A percentile compares a stretch with the other conserved stretches of the same genome.
These are phyloP conservation scores for Brachionus paranguensis DNA, from an alignment of 1,140 invertebrate species.

Conservation along the genomic window DNA sequence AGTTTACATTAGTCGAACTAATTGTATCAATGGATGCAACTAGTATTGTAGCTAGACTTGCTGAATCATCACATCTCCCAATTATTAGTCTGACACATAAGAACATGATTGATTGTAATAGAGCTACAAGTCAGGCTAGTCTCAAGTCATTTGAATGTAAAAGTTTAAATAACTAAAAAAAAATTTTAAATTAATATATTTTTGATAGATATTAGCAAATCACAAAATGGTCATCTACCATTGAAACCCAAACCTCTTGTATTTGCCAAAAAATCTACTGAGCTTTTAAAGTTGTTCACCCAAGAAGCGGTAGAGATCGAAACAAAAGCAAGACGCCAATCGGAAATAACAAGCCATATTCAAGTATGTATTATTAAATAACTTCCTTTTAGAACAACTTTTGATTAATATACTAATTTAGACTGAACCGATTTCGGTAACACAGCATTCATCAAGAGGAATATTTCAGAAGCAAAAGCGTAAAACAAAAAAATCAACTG, in stretches of 20 bases:
- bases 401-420: background rate
- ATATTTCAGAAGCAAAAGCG: slow-evolving; percentile 30
- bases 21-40: background rate
- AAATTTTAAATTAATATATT: background rate
- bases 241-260: slow-evolving; percentile 27
- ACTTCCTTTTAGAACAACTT: no score
- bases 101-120: background rate
- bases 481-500: slow-evolving; percentile 35
- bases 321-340: background rate
- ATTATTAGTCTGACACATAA: background rate
- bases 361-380: background rate
- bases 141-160: slow-evolving; percentile 24
- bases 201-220: background rate
- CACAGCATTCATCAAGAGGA: slow-evolving; percentile 27
- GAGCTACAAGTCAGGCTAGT: slow-evolving; percentile 4
- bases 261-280: slow-evolving; percentile 17
- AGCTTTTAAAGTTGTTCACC: slow-evolving; percentile 17
- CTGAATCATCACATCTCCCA: background rate
- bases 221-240: background rate
- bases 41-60: background rate
- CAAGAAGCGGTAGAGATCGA: background rate
- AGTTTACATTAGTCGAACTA: background rate
- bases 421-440: background rate
- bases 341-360: background rate
- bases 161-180: background rate